phyloP scores from a whole-genome alignment of 2,888 invertebrate genomes.

The Suillia variegata region DNA sequence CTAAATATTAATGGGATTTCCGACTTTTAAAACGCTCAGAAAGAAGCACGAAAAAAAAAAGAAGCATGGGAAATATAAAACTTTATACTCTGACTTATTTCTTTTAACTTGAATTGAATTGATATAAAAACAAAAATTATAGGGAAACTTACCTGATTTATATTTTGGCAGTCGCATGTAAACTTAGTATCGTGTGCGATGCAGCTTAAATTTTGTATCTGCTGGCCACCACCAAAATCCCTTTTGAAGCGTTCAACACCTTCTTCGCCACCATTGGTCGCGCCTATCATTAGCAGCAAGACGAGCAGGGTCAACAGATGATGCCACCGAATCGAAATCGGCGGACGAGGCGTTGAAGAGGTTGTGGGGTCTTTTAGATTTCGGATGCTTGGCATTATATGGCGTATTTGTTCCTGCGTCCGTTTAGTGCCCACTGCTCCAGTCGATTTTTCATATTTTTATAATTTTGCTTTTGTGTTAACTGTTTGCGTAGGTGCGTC shows the following conservation, averaged over 20 bases:
- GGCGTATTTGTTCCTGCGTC: not conserved
- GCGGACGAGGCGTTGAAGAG: too few species aligned
- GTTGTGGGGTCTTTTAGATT: conserved; percentile 44
- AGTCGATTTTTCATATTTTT: not conserved
- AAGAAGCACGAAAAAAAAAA: too few species aligned
- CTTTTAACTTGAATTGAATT: too few species aligned
- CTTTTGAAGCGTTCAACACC: not conserved
- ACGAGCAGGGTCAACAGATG: not conserved
- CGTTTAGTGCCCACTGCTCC: not conserved
- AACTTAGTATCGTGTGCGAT: conserved; percentile 54
- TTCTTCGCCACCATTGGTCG: not conserved
- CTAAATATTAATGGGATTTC: too few species aligned
- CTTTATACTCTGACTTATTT: too few species aligned
- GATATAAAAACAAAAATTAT: too few species aligned
- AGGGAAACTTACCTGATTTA: conserved; percentile 56
- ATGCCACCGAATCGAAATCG: conserved; percentile 20
- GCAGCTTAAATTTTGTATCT: conserved; percentile 46
- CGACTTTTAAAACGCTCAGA: too few species aligned
- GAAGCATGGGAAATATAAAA: too few species aligned
- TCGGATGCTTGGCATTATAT: conserved; percentile 39
- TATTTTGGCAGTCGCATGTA: conserved; percentile 57
- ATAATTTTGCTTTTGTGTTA: not conserved
- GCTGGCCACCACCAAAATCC: not conserved
- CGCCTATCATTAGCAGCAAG: not conserved
- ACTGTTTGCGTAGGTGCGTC: too few species aligned